Percentiles rank a stretch among this genome's conserved stretches.
phyloP scores from a whole-genome alignment of 2,888 invertebrate species.

The Apotomis turbidana region DNA sequence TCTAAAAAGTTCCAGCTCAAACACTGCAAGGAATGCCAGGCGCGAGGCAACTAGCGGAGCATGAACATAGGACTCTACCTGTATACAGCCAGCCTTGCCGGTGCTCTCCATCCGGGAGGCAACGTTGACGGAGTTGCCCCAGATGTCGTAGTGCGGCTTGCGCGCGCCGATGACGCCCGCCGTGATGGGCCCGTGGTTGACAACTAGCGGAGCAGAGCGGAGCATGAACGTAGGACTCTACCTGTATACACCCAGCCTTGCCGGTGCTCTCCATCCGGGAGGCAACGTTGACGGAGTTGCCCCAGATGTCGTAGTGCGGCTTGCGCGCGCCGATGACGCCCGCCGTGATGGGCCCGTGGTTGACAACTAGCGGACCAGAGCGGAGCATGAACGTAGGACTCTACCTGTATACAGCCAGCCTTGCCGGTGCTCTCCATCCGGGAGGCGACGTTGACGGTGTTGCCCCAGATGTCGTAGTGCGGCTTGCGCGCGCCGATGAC shows the following conservation, averaged over 20 bases:
- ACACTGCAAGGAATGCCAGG: too few species aligned
- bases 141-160: constrained; percentile 98
- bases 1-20: too few species aligned
- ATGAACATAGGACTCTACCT: constrained; percentile 82
- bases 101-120: constrained; percentile 99
- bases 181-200: constrained; percentile 97
- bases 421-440: constrained; percentile 99
- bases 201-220: constrained; percentile 59
- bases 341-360: constrained; percentile 97
- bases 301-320: constrained; percentile 98
- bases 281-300: constrained; percentile 98
- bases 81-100: constrained; percentile 96
- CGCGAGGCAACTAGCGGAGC: too few species aligned
- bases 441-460: constrained; percentile 98
- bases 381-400: not conserved
- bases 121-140: constrained; percentile 99
- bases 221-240: constrained; percentile 57
- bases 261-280: constrained; percentile 99
- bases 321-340: constrained; percentile 98
- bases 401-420: constrained; percentile 96
- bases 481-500: constrained; percentile 98
- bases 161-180: constrained; percentile 98
- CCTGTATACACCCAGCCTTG: constrained; percentile 97
- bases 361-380: too few species aligned
- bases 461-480: constrained; percentile 98